Base-by-base conservation (phyloP, 2,797 vertebrate species). In the Intellagama lesueurii region DNA sequence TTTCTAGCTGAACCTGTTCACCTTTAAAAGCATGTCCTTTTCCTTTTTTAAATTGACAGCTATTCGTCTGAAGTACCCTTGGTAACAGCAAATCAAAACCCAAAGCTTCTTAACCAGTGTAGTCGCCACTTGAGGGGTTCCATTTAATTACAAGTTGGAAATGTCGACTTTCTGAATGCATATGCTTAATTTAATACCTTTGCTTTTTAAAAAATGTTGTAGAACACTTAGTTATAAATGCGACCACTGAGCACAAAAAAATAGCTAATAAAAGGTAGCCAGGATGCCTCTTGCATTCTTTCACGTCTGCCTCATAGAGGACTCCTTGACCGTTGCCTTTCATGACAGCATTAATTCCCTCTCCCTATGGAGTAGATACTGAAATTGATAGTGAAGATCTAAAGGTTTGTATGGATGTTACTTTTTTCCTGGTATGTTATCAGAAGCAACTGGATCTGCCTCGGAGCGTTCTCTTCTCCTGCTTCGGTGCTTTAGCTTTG, bases 221-320 rank as follows among this genome's bases (percentile, higher is more conserved):
- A 49, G 89, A 85, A 77, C 86, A 81, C 32, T 30, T 40, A 86
- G 52, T n/a, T 86, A 90, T 90, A 88, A 84, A 68, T 26, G 52
- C 28, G 47, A 7, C 72, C 49, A 68, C 12, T 32, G 76, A 80
- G 73, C 69, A 28, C 22, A 40, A 85, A 52, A 68, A 81, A 81
- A 88, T 84, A 73, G 24, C 26, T 17, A 69, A 72, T 83, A 60
- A 52, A 90, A 56, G 68, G 69, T 19, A 85, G 28, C 81, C 30
- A 86, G 60, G 5, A 35, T 75, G 30, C 64, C 70, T 81, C 9
- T 26, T 78, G 44, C 2, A 0, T 90, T 75, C 52, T 1, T 35
- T 86, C 70, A 44, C 24, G 35, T 32, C 52, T 60, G 44, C 47
- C 64, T 11, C 9, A 26, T 87, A 75, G 78, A 87, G 30, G 26